Base-by-base conservation (phyloP, 1,140 invertebrate species). In the Saccostrea echinata region DNA sequence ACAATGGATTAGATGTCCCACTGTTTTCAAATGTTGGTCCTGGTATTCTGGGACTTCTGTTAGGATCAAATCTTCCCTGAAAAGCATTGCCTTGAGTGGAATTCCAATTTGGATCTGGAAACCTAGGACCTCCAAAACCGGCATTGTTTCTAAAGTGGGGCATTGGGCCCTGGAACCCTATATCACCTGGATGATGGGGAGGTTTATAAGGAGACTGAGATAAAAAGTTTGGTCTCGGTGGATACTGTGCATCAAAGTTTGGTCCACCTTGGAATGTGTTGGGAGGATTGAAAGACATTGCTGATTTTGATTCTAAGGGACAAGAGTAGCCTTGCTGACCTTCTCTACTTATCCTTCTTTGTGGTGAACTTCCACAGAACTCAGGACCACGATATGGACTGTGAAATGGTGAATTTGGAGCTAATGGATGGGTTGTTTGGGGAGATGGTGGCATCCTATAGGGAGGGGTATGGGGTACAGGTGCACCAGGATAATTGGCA, bases 61-160 rank as follows among this genome's bases (percentile, higher is more conserved):
- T 76, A 12, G 68, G 68, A 76, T 76, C 68, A 76, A 76, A 76
- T 76, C 68, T 76, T 27, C 27, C 68, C 27, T 11, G 30, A 76
- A 76, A 76, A 30, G 68, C 30, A 33, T 24, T 24, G 27, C 68
- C 27, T 76, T 76, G 68, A 24, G 27, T 76, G 24, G 30, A 76
- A 76, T 76, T 76, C 68, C 68, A 35, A 76, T 35, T 76, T 27
- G 68, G 68, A 76, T 76, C 68, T 30, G 68, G 68, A 76, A 76
- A 76, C 27, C 68, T 76, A 30, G 27, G 68, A 30, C 68, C 68
- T 2, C 27, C 68, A 76, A 30, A 76, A 16, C 68, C 27, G 27
- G 13, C 11, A 76, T 76, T 33, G 30, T 18, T 76, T 76, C 68
- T 27, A 76, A 76, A 76, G 9, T 76, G 27, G 24, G 24, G 68